phyloP scores from a whole-genome alignment of 1,140 invertebrate genomes.

The Saccostrea echinata region DNA sequence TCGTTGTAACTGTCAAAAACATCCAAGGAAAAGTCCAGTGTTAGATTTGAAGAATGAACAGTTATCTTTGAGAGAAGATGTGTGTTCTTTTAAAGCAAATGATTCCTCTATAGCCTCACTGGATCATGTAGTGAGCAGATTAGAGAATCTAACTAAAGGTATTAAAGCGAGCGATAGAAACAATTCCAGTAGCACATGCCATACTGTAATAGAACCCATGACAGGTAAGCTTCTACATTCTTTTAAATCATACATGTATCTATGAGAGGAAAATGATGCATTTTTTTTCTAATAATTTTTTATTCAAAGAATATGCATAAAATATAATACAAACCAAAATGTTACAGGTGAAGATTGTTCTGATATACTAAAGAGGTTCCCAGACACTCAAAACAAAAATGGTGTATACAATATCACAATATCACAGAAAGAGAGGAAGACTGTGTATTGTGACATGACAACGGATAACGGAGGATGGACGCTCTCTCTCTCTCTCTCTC shows the following conservation, averaged over 20 bases:
- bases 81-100: not conserved
- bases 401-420: not conserved
- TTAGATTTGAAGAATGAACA: not conserved
- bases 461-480: conserved; percentile 33
- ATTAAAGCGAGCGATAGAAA: too few species aligned
- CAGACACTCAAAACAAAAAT: not conserved
- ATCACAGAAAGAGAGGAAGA: not conserved
- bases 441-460: conserved; percentile 33
- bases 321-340: too few species aligned
- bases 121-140: not conserved
- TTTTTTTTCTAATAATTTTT: not conserved
- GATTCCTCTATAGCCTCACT: not conserved
- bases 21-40: not conserved
- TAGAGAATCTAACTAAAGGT: too few species aligned
- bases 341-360: not conserved
- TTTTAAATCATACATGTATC: not conserved
- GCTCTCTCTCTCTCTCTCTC: not conserved
- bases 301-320: too few species aligned
- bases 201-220: not conserved
- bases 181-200: not conserved
- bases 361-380: not conserved
- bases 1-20: not conserved
- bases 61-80: not conserved
- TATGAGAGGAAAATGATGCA: not conserved
- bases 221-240: not conserved